These are phyloP conservation scores for Pharmacophagus antenor DNA, from an alignment of 2,888 invertebrate species.

Conservation along the genomic window DNA sequence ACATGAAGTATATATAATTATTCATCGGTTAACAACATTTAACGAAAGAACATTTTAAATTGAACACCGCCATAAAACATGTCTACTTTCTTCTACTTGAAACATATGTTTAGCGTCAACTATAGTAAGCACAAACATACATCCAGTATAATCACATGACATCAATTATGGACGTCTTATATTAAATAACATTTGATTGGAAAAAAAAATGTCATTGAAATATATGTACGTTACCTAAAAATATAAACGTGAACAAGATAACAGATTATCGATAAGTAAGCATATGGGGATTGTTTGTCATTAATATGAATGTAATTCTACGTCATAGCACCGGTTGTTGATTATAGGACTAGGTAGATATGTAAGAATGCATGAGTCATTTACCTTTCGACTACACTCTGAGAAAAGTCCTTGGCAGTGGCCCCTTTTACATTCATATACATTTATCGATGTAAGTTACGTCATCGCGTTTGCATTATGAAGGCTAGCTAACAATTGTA, in stretches of 20 bases:
- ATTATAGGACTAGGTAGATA: constrained; percentile 39
- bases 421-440: constrained; percentile 67
- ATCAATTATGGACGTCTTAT: too few species aligned
- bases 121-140: too few species aligned
- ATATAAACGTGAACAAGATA: background rate
- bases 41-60: too few species aligned
- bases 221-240: too few species aligned
- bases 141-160: too few species aligned
- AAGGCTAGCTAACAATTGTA: constrained; percentile 48
- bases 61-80: too few species aligned
- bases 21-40: too few species aligned
- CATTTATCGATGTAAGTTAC: constrained; percentile 61
- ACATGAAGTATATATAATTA: too few species aligned
- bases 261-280: background rate
- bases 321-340: constrained; percentile 24
- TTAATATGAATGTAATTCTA: constrained; percentile 2
- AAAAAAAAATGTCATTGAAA: too few species aligned
- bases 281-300: background rate
- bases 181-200: too few species aligned
- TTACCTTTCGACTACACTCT: constrained; percentile 64
- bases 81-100: too few species aligned
- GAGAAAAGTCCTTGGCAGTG: constrained; percentile 69
- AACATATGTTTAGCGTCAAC: too few species aligned
- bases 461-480: constrained; percentile 61
- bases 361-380: constrained; percentile 56